These are phyloP conservation scores for Tipula lateralis DNA, from an alignment of 2,888 invertebrate genomes.

Conservation along the genomic window DNA sequence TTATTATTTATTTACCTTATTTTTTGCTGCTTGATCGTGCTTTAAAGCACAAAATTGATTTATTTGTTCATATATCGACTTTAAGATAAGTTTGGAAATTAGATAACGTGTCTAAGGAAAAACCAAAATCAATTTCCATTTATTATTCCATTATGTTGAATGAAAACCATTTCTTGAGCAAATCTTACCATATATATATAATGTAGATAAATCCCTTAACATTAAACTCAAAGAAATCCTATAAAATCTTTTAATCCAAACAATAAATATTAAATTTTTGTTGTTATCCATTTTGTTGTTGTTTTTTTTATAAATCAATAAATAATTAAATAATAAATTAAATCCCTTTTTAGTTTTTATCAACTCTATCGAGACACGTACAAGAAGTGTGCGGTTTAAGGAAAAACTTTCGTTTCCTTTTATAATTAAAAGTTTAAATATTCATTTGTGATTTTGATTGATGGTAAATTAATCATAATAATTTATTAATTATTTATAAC, in stretches of 20 bases:
- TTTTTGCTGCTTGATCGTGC: neutral
- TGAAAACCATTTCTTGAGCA: neutral
- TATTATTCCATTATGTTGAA: constrained; percentile 1
- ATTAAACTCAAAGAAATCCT: neutral
- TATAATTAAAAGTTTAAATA: neutral
- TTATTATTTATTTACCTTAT: neutral
- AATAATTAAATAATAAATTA: neutral
- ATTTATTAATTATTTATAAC: no score
- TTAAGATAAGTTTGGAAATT: neutral
- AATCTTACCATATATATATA: neutral
- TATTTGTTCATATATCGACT: neutral
- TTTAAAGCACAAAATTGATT: neutral
- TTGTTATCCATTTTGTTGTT: neutral
- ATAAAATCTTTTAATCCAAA: neutral
- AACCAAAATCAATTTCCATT: neutral
- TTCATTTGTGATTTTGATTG: neutral
- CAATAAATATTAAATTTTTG: neutral
- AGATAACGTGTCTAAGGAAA: neutral
- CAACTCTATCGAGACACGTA: neutral
- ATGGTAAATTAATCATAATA: neutral
- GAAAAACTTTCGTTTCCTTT: neutral
- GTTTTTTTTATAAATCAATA: neutral
- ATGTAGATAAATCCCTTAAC: neutral
- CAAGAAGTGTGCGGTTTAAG: neutral
- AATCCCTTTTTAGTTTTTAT: neutral